A percentile compares a stretch with the other conserved stretches of the same genome.
These are phyloP conservation scores for Gasterosteus nipponicus DNA, from an alignment of 2,113 vertebrate genomes.

Conservation along the genomic window DNA sequence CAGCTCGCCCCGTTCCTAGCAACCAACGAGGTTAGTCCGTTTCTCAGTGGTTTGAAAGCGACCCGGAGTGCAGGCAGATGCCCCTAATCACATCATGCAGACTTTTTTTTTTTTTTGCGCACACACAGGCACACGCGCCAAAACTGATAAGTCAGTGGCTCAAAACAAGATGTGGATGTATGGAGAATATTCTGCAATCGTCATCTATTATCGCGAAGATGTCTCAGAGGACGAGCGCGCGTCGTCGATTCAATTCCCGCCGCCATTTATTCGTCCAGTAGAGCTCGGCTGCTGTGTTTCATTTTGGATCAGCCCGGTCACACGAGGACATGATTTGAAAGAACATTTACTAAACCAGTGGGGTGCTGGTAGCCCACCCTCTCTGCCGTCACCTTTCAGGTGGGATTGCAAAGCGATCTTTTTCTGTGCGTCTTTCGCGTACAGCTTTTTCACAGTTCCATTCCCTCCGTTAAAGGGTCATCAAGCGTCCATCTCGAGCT, in stretches of 20 bases:
- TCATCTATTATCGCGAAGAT: background rate
- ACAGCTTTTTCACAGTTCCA: background rate
- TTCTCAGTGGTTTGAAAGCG: conserved; percentile 58
- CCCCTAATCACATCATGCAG: conserved; percentile 61
- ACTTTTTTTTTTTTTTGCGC: conserved; percentile 11
- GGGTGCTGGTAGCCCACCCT: background rate
- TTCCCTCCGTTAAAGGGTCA: background rate
- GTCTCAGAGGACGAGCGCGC: background rate
- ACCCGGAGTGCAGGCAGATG: conserved; percentile 64
- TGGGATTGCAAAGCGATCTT: background rate
- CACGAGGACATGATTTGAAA: background rate
- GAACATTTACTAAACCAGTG: background rate
- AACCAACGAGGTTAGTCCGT: conserved; percentile 77
- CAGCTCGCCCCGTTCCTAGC: conserved; percentile 70
- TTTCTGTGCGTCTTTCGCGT: background rate
- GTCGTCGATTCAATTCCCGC: background rate
- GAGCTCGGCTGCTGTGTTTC: background rate
- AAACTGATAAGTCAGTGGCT: conserved; percentile 20
- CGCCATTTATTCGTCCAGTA: background rate
- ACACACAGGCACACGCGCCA: background rate
- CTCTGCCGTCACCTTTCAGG: background rate
- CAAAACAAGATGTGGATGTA: conserved; percentile 10
- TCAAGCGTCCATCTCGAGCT: background rate
- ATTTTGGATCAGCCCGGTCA: background rate
- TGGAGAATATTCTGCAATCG: background rate